Percentiles rank a stretch among this genome's conserved stretches.
Evolutionary conservation across 2,113 vertebrate species (phyloP).

Genomic region (Chamaetylas fuelleborni): DNA sequence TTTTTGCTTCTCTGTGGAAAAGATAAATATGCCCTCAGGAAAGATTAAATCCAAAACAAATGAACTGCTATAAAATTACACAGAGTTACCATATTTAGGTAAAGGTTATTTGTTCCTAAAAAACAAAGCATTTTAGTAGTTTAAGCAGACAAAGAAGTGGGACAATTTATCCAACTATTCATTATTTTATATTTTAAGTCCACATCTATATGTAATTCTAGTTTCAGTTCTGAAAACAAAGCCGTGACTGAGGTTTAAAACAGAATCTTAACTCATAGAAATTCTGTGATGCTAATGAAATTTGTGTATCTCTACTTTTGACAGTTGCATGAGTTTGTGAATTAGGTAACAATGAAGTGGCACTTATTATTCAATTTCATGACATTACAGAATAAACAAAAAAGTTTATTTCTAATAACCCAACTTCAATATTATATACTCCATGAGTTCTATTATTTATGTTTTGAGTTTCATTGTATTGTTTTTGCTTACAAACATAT

Average conservation of each 20-base stretch:
- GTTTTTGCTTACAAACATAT: not conserved
- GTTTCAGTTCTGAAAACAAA: not conserved
- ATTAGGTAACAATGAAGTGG: not conserved
- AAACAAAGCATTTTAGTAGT: not conserved
- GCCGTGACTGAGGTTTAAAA: not conserved
- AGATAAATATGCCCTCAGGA: not conserved
- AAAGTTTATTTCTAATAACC: not conserved
- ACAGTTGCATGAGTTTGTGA: not conserved
- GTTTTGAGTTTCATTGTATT: not conserved
- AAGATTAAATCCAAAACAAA: not conserved
- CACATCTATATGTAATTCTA: not conserved
- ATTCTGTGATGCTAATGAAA: not conserved
- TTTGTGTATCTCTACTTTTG: not conserved
- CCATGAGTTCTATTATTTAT: not conserved
- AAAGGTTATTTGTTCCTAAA: not conserved
- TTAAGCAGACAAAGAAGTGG: not conserved
- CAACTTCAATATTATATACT: not conserved
- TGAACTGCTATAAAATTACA: not conserved
- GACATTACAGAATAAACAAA: not conserved
- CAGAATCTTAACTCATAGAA: not conserved
- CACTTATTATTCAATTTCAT: not conserved
- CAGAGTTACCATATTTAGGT: not conserved
- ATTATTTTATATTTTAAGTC: not conserved
- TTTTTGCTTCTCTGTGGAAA: not conserved
- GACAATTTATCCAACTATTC: not conserved